These are phyloP conservation scores for Chlorocebus sabaeus DNA, from an alignment of 2,113 vertebrate genomes.

Conservation along the genomic window DNA sequence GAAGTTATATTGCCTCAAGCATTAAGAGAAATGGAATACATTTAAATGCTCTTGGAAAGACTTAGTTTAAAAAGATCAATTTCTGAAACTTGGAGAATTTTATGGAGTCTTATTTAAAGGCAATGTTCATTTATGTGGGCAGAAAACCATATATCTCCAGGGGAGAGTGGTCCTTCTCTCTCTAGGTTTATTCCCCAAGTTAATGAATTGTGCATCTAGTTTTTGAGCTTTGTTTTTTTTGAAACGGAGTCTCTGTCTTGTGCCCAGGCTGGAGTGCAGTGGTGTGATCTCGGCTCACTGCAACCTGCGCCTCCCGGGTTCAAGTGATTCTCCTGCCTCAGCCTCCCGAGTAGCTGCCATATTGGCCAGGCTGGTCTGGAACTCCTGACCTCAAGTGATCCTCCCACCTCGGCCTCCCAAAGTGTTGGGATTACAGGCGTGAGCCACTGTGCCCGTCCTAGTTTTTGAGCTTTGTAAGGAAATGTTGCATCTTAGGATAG, in stretches of 20 bases:
- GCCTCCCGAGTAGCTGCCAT: too few species aligned
- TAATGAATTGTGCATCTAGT: neutral
- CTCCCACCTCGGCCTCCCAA: too few species aligned
- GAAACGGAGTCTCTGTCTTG: too few species aligned
- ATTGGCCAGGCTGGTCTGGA: too few species aligned
- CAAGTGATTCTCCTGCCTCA: too few species aligned
- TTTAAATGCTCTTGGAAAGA: neutral
- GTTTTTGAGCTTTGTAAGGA: conserved; percentile 11
- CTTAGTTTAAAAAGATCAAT: conserved; percentile 13
- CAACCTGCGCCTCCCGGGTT: too few species aligned
- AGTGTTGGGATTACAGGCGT: too few species aligned
- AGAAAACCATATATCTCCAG: neutral
- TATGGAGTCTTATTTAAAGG: neutral
- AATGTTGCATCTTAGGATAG: neutral
- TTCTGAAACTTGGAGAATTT: conserved; percentile 32
- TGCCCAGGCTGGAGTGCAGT: too few species aligned
- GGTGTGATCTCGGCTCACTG: too few species aligned
- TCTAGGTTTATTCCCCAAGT: neutral
- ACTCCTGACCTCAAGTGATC: too few species aligned
- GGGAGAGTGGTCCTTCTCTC: neutral
- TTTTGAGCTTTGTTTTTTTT: neutral
- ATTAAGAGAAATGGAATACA: conserved; percentile 36
- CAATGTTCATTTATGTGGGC: neutral
- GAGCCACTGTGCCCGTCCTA: too few species aligned
- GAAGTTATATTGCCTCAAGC: neutral